These are phyloP conservation scores for Asarcornis scutulata DNA, from an alignment of 2,113 vertebrate species.

Conservation along the genomic window DNA sequence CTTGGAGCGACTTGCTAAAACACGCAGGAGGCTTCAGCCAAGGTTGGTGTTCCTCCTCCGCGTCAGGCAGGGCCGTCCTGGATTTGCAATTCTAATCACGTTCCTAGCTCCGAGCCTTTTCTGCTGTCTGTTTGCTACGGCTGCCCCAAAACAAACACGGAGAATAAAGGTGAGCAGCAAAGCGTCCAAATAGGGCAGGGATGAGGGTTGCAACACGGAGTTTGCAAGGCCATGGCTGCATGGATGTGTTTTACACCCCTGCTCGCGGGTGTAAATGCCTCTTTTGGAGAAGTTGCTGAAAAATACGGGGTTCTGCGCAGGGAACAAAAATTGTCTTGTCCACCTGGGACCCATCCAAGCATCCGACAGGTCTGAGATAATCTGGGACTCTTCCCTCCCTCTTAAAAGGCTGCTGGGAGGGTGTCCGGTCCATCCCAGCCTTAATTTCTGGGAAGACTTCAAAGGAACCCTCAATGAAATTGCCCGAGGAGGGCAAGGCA, in stretches of 20 bases:
- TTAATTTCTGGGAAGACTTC: background rate
- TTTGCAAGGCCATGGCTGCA: background rate
- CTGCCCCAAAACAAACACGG: background rate
- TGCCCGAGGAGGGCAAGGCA: background rate
- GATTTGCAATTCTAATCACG: constrained; percentile 27
- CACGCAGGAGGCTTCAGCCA: background rate
- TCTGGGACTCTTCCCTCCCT: background rate
- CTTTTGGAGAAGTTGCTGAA: background rate
- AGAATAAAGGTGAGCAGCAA: background rate
- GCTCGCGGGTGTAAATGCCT: background rate
- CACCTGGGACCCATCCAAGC: background rate
- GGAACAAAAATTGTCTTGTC: background rate
- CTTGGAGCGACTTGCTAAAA: background rate
- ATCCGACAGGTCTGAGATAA: background rate
- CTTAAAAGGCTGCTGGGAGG: background rate
- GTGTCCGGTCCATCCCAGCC: background rate
- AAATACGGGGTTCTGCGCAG: background rate
- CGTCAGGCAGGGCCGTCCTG: background rate
- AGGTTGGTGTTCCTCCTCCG: background rate
- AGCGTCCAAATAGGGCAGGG: background rate
- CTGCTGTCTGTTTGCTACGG: background rate
- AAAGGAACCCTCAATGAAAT: background rate
- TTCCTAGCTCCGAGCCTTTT: background rate
- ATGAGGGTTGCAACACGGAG: background rate
- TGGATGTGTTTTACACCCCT: fast-evolving